Base-by-base conservation (phyloP, 1,140 invertebrate genomes). In the Patella vulgata region DNA sequence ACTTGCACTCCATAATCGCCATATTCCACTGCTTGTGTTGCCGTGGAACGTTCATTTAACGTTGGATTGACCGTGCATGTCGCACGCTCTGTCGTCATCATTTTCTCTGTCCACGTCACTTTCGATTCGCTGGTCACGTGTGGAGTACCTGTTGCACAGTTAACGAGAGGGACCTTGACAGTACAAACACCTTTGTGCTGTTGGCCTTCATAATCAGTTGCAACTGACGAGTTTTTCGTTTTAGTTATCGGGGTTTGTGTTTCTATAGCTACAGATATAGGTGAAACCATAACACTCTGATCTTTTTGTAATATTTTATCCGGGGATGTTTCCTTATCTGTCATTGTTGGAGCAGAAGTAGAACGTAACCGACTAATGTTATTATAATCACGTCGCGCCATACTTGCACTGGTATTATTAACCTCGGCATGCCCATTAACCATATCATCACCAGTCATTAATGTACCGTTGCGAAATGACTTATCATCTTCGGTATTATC, bases 21-120 rank as follows among this genome's bases (percentile, higher is more conserved):
- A 9, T 54, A 48, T 5, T 52, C 51, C 12, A 65, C 56, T 8
- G 57, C 40, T 3, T 50, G 31, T 19, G 74, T 77, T 33, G 67
- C 68, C 3, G 72, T 74, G 4, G 54, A 53, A 11, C 52, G 50
- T 55, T 78, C 71, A 2, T n/a, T 27, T 0, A 70, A 59, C 8
- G 72, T 74, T 48, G 55, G 58, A n/a, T 33, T 30, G 0, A 67
- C 62, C 3, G 74, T 74, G 42, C 64, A 61, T n/a, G 72, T 69
- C 50, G 75, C 73, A 31, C 77, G 59, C 23, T 79, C 77, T 21
- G 71, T 68, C 2, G 77, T 79, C 33, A 71, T 47, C 21, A 70
- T 30, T 27, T 36, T 23, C 8, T 79, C 77, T 0, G 75, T 76
- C 73, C 69, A 76, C 21, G 75, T 78, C 1, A 51, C 59, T 51